phyloP scores from a whole-genome alignment of 2,797 vertebrate genomes.

The Nyctibius grandis region DNA sequence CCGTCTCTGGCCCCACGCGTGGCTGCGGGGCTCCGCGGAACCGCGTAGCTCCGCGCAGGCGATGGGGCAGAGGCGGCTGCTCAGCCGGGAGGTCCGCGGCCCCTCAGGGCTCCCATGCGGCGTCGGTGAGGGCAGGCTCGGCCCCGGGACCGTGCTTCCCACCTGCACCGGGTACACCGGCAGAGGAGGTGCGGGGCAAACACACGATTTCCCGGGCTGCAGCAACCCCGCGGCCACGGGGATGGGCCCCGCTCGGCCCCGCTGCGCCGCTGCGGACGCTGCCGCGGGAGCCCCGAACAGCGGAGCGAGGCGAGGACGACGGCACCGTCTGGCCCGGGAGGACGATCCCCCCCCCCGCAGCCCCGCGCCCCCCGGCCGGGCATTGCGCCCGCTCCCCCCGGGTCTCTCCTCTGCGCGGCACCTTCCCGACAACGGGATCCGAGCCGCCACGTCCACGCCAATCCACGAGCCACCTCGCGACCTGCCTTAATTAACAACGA shows the following conservation, averaged over 20 bases:
- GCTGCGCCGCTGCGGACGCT: not conserved
- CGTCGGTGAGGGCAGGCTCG: not conserved
- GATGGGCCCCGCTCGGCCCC: not conserved
- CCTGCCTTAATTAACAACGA: not conserved
- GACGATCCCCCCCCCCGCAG: fast-evolving
- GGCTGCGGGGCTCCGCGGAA: not conserved
- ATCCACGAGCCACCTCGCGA: not conserved
- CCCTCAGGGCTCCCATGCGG: not conserved
- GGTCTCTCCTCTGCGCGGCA: not conserved
- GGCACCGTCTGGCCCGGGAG: not conserved
- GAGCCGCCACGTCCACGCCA: not conserved
- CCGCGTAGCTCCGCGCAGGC: not conserved
- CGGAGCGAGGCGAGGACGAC: not conserved
- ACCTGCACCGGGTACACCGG: not conserved
- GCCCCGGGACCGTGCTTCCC: not conserved
- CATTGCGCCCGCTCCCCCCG: not conserved
- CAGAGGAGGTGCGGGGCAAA: not conserved
- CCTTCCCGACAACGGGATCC: not conserved
- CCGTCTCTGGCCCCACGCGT: not conserved
- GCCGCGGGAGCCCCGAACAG: not conserved
- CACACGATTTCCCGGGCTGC: not conserved
- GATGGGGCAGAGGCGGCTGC: not conserved
- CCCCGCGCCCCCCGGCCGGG: fast-evolving
- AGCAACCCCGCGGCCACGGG: not conserved
- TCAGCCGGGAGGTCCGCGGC: not conserved